Base-by-base conservation (phyloP, 2,888 invertebrate genomes). In the Dryadula phaetusa region DNA sequence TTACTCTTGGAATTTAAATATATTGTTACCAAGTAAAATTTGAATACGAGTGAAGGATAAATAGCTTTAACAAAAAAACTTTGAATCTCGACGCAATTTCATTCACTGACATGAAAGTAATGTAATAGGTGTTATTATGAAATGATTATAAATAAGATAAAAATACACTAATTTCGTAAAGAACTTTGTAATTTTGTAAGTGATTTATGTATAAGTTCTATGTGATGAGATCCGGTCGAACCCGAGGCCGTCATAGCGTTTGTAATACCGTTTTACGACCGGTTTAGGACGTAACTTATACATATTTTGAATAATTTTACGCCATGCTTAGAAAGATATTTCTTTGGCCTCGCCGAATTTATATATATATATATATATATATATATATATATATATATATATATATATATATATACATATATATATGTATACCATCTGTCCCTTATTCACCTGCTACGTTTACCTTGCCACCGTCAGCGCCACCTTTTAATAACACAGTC, bases 261-360 rank as follows among this genome's bases (percentile, higher is more conserved):
- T 88, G 88, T 90, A 90, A 90, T 90, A 87, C 87, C 80, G 83
- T 88, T 91, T 91, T 90, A 90, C 83, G 89, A 86, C 82, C 84
- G 84, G 87, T 88, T 88, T 86, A 88, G 88, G 83, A 85, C 84
- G 85, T 87, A 87, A 87, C 85, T 90, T 89, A 90, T 89, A 88
- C 86, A 88, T 88, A 89, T 90, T 90, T 89, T 87, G 86, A 88
- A 90, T 90, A 89, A 87, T 84, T 88, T 90, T 87, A 86, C 82
- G 83, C 77, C 78, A 82, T 84, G 79, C 85, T 87, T 85, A 82
- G 82, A 84, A 86, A 88, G 86, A 82, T 87, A 85, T 86, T 85
- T 85, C 83, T 83, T 77, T 79, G 72, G 74, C 79, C 81, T 79
- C 80, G 75, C 78, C 74, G 73, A n/a, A n/a, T n/a, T n/a, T 56